These are phyloP conservation scores for Andrena flavipes DNA, from an alignment of 2,888 invertebrate genomes.

Conservation along the genomic window DNA sequence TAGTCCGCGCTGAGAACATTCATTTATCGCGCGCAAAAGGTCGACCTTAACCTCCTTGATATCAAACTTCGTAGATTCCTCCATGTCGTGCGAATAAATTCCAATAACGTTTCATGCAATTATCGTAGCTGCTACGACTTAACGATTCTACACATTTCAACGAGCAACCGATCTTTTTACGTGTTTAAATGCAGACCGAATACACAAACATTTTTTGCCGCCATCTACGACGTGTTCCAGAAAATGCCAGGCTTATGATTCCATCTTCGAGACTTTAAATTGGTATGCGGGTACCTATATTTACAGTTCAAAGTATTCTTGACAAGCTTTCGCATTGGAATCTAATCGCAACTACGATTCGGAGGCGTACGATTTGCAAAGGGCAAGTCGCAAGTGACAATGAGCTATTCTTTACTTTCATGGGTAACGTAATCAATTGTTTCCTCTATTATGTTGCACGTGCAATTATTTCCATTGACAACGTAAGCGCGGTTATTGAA, in stretches of 20 bases:
- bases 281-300: background rate
- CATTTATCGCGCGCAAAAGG: constrained; percentile 88
- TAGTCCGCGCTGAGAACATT: constrained; percentile 93
- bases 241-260: constrained; percentile 14
- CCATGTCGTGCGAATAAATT: constrained; percentile 72
- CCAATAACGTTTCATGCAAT: background rate
- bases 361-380: background rate
- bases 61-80: constrained; percentile 85
- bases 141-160: constrained; percentile 10
- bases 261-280: background rate
- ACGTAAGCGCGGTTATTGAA: background rate
- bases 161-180: background rate
- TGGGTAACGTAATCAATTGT: constrained; percentile 51
- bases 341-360: constrained; percentile 1
- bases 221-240: constrained; percentile 18
- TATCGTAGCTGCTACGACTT: background rate
- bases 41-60: constrained; percentile 89
- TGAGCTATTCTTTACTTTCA: constrained; percentile 48
- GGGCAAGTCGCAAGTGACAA: constrained; percentile 3
- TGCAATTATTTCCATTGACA: background rate
- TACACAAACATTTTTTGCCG: constrained; percentile 20
- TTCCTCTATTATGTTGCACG: background rate
- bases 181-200: background rate
- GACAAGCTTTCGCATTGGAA: background rate
- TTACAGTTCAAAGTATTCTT: background rate